phyloP scores from a whole-genome alignment of 2,888 invertebrate genomes.

The Lasioglossum villosulum region DNA sequence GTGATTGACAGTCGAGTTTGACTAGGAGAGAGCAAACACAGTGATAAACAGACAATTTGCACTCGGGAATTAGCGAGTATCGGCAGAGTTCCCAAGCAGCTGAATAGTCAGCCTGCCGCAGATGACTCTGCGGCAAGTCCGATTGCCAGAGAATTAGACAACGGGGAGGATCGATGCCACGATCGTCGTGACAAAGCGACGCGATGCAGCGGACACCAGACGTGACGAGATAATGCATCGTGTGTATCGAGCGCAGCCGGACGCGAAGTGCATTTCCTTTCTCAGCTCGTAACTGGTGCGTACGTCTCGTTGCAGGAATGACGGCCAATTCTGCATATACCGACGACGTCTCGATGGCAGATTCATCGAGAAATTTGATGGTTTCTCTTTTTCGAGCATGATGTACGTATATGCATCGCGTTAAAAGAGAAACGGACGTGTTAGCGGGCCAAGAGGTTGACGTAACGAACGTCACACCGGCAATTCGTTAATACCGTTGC shows the following conservation, averaged over 20 bases:
- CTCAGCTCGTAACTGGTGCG: slow-evolving; percentile 53
- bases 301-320: slow-evolving; percentile 18
- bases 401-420: too few species aligned
- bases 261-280: slow-evolving; percentile 55
- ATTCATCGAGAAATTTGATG: background rate
- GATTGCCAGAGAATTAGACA: slow-evolving; percentile 11
- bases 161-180: slow-evolving; percentile 14
- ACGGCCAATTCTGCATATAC: background rate
- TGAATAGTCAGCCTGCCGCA: background rate
- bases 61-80: background rate
- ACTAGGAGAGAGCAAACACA: background rate
- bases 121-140: background rate
- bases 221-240: slow-evolving; percentile 26
- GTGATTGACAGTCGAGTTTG: background rate
- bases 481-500: slow-evolving; percentile 29
- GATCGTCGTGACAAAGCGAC: slow-evolving; percentile 14
- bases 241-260: slow-evolving; percentile 56
- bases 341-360: background rate
- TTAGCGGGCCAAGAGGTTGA: background rate
- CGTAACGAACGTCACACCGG: slow-evolving; percentile 39
- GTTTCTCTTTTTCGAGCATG: background rate
- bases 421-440: too few species aligned
- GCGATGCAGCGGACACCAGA: slow-evolving; percentile 5
- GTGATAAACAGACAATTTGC: background rate
- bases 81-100: background rate